Percentiles rank a stretch among this genome's conserved stretches.
phyloP scores from a whole-genome alignment of 2,888 invertebrate genomes.

The Cabera pusaria region DNA sequence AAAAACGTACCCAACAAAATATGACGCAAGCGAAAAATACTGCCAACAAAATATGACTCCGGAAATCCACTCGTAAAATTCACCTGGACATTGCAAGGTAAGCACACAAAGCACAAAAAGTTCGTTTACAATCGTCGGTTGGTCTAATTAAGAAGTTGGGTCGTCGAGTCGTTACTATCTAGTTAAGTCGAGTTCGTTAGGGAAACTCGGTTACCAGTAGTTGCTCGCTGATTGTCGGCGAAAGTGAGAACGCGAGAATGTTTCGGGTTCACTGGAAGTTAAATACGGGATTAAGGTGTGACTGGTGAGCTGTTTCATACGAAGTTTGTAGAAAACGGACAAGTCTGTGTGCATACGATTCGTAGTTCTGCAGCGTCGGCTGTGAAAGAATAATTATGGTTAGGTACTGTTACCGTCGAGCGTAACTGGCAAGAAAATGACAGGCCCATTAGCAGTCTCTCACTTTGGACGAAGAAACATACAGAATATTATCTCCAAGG shows the following conservation, averaged over 20 bases:
- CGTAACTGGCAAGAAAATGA: too few relatives aligned
- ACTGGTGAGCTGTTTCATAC: slow-evolving; percentile 2
- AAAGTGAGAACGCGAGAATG: slow-evolving; percentile 55
- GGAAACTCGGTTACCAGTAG: slow-evolving; percentile 63
- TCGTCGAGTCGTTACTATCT: slow-evolving; percentile 62
- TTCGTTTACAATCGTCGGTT: slow-evolving; percentile 52
- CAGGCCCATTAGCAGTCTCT: too few relatives aligned
- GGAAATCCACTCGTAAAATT: neutral
- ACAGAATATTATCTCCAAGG: too few relatives aligned
- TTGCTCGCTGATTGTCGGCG: slow-evolving; percentile 64
- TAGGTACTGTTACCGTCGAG: too few relatives aligned
- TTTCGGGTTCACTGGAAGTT: slow-evolving; percentile 31
- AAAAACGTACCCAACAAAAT: too few relatives aligned
- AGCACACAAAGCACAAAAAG: slow-evolving; percentile 42
- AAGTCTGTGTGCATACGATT: too few relatives aligned
- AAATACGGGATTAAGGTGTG: slow-evolving; percentile 22
- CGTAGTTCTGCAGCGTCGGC: too few relatives aligned
- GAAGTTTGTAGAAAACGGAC: too few relatives aligned
- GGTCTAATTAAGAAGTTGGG: slow-evolving; percentile 68
- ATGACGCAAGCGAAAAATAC: slow-evolving; percentile 5
- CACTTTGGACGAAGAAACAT: too few relatives aligned
- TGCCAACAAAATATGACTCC: slow-evolving; percentile 7
- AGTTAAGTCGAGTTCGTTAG: slow-evolving; percentile 74
- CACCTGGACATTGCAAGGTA: slow-evolving; percentile 21
- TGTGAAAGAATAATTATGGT: too few relatives aligned